These are phyloP conservation scores for Illadopsis cleaveri DNA, from an alignment of 2,113 vertebrate species.

Conservation along the genomic window DNA sequence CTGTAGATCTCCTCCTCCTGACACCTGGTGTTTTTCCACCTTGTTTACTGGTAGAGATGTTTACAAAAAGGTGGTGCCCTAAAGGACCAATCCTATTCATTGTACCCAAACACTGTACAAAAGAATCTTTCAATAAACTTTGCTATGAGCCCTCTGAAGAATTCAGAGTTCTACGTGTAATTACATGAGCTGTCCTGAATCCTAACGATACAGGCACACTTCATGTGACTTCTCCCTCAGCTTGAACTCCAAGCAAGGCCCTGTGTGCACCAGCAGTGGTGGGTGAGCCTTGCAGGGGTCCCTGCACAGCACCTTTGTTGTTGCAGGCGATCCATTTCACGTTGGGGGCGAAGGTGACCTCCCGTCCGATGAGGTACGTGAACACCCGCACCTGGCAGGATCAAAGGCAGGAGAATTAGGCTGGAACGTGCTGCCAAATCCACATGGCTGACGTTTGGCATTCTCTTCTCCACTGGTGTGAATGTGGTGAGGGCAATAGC, in stretches of 20 bases:
- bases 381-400: constrained; percentile 88
- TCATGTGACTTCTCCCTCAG: not conserved
- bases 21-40: no score
- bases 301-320: constrained; percentile 86
- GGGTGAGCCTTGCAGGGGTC: not conserved
- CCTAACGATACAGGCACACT: not conserved
- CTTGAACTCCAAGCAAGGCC: not conserved
- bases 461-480: not conserved
- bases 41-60: no score
- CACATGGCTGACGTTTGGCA: not conserved
- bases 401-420: not conserved
- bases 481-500: not conserved
- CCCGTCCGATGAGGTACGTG: constrained; percentile 94
- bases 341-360: constrained; percentile 89
- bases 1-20: no score
- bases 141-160: no score
- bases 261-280: not conserved
- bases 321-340: constrained; percentile 96
- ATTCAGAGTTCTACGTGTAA: no score
- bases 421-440: not conserved
- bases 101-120: no score
- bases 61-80: no score
- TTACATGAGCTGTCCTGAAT: no score
- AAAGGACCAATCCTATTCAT: no score
- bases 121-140: no score